phyloP scores from a whole-genome alignment of 2,888 invertebrate species.

The Synergus umbraculus region DNA sequence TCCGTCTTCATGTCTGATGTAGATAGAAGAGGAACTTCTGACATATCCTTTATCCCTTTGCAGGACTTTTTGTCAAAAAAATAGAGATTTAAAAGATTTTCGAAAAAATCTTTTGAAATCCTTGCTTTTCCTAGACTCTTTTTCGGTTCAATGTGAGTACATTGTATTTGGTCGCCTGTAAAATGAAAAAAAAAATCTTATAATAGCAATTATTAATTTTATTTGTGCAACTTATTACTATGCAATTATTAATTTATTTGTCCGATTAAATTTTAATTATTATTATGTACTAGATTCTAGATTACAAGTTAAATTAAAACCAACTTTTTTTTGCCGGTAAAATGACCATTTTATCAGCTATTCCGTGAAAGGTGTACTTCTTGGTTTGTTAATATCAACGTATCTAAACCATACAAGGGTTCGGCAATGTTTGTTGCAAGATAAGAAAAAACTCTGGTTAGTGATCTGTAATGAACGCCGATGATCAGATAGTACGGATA shows the following conservation, averaged over 20 bases:
- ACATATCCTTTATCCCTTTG: conserved; percentile 57
- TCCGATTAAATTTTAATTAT: no score
- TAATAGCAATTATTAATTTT: conserved; percentile 7
- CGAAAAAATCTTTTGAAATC: conserved; percentile 56
- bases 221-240: background rate
- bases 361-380: conserved; percentile 43
- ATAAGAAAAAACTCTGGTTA: conserved; percentile 40
- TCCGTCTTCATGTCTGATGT: conserved; percentile 48
- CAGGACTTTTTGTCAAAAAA: conserved; percentile 44
- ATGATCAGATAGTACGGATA: background rate
- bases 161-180: conserved; percentile 59
- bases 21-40: conserved; percentile 61
- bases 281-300: background rate
- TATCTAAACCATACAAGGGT: conserved; percentile 72
- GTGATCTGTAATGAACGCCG: conserved; percentile 9
- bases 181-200: conserved; percentile 36
- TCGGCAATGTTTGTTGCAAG: conserved; percentile 64
- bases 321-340: background rate
- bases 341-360: background rate
- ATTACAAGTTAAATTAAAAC: background rate
- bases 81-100: conserved; percentile 46
- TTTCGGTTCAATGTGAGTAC: conserved; percentile 53
- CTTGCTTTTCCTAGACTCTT: conserved; percentile 51
- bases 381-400: conserved; percentile 44
- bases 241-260: background rate